Base-by-base conservation (phyloP, 2,113 vertebrate genomes). In the Macquaria australasica region DNA sequence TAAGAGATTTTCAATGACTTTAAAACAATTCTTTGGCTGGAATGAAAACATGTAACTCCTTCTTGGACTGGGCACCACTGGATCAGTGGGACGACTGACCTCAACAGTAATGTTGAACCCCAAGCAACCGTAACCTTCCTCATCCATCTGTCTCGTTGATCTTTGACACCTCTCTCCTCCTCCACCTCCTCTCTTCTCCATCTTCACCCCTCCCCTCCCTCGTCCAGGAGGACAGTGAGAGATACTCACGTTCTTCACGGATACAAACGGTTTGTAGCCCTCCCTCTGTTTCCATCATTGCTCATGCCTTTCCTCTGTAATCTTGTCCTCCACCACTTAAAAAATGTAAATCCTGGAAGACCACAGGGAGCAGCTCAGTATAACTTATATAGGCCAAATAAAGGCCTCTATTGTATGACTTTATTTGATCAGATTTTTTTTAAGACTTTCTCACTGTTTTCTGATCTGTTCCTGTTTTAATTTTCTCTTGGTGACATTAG, bases 141-240 rank as follows among this genome's bases (percentile, higher is more conserved):
- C 76, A 18, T 79, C 64, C 82, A 21, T 82, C 77, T 39, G 56
- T 80, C 58, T 81, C n/a, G 5, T 77, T 87, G 58, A 82, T 68
- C 75, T 84, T 59, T 91, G 70, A 89, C 76, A 0, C 93, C 71
- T 90, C n/a, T 74, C 83, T 78, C 88, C 15, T 81, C 63, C 71
- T 34, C 41, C 77, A 37, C 51, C 55, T n/a, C 64, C 9, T 56
- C 64, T n/a, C 73, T n/a, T 88, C 60, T 82, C 50, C 82, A 77
- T 89, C 85, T 18, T 41, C 71, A 15, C 64, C 60, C 68, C 31
- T 20, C 58, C 51, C 48, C 77, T 85, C 83, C 89, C 88, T 75
- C 34, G 88, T 95, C 76, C 94, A 99, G 98, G 98, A 99, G 94
- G 97, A 99, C 95, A 99, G 97, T 94, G 98, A 99, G 93, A 96